Evolutionary conservation across 1,140 invertebrate genomes (phyloP), one percentile per base, ranked within the genome.

Genomic region (Aphis craccivora): DNA sequence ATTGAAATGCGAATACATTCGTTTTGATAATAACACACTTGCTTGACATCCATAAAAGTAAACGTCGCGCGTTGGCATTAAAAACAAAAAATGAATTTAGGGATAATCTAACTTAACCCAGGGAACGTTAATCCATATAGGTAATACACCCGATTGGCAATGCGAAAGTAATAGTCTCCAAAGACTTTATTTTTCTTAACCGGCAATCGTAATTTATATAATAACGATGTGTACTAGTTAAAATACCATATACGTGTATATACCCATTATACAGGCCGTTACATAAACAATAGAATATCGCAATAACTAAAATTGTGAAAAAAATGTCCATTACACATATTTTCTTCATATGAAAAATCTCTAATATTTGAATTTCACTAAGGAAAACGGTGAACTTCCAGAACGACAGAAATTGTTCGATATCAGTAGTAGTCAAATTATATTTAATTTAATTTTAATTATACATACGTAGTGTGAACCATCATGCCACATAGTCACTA

Each of bases 391-490:
- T 76, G 6, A 76, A 76, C 60, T 76, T 76, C 11, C 60, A 76
- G 30, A 35, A 76, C n/a, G 60, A 40, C 37, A 30, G 1, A 30
- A 60, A n/a, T 76, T 60, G 25, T 4, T 60, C 30, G 11, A 76
- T 76, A n/a, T 76, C 30, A 76, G 60, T n/a, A 67, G 11, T 76
- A 35, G n/a, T 76, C 60, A 76, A 76, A 76, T n/a, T n/a, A 14
- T 18, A 76, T 76, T 76, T 18, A n/a, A 76, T 76, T 5, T 76
- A n/a, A 67, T 67, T 18, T 23, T 76, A 11, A 67, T n/a, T n/a
- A 76, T 76, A 76, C 60, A 76, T 76, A 76, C 60, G n/a, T 76
- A n/a, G 60, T n/a, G 60, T 76, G n/a, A 76, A 76, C 11, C 60
- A 76, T 76, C 14, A n/a, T n/a, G 30, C 60, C 30, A 18, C 60